Evolutionary conservation across 2,797 vertebrate genomes (phyloP), one percentile per base, ranked within the genome.

Genomic region (Karalla daura): DNA sequence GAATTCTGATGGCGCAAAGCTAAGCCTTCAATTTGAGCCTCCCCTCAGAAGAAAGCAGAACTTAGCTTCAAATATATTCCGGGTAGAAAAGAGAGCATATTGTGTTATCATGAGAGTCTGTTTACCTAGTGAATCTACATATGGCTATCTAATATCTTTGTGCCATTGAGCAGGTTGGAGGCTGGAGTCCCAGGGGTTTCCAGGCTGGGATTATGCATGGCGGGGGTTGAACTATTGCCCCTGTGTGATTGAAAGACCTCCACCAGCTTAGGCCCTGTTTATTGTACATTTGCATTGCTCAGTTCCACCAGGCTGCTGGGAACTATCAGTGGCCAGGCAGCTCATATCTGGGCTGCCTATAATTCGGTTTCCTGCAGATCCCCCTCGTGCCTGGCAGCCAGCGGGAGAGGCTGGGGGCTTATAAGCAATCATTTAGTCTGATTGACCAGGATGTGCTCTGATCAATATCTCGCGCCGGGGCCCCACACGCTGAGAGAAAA

Each of bases 211-310:
- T 94, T 93, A 95, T 90, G 91, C 92, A 85, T 89, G 81, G 90
- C 81, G 80, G 91, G 90, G 89, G 89, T 89, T 94, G 92, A 94
- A 92, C 93, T 92, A 81, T 90, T 93, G 93, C 83, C 92, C 91
- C 84, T 81, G 80, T 81, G 85, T 94, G 93, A 94, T 93, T 94
- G 92, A 94, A 94, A 93, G 91, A 92, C 89, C 91, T 88, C 74
- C 76, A 63, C 88, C 84, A 89, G 89, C 88, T 91, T 92, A 89
- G 87, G 91, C 86, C 86, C 89, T 92, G 92, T 94, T 94, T 94
- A 93, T 93, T 93, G 91, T 92, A 87, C 88, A 94, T 94, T 94
- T 94, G 91, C 93, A 93, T 93, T 77, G 88, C 92, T 93, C 86
- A 86, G 86, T 93, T 93, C 77, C 63, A 75, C 4, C 5, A 84